A percentile compares a stretch with the other conserved stretches of the same genome.
phyloP scores from a whole-genome alignment of 2,113 vertebrate genomes.

The Butorides virescens region DNA sequence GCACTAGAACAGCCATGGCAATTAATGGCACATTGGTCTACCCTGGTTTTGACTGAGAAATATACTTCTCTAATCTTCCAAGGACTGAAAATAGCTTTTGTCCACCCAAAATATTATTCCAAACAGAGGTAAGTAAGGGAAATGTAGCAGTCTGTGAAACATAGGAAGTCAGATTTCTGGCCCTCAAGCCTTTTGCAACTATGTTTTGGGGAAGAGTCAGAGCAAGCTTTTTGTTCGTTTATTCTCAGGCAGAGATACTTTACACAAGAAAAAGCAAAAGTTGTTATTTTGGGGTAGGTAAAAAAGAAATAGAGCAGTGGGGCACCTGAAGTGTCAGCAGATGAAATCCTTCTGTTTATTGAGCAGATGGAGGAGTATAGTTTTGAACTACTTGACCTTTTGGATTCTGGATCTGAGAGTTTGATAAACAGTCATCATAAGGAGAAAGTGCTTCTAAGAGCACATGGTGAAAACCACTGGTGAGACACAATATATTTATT shows the following conservation, averaged over 20 bases:
- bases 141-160: background rate
- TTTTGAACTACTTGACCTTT: constrained; percentile 34
- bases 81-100: background rate
- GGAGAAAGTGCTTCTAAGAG: background rate
- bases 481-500: constrained; percentile 30
- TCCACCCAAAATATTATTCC: background rate
- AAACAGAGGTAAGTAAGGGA: background rate
- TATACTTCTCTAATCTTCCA: background rate
- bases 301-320: background rate
- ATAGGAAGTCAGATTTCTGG: background rate
- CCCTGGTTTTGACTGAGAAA: background rate
- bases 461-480: background rate
- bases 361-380: background rate
- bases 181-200: background rate
- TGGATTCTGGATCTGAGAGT: constrained; percentile 11
- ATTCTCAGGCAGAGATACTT: background rate
- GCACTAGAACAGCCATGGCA: background rate
- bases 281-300: background rate
- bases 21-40: background rate
- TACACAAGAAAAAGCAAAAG: background rate
- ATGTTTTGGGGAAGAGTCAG: background rate
- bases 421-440: background rate
- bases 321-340: background rate
- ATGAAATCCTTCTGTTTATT: constrained; percentile 33
- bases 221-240: background rate